A percentile compares a stretch with the other conserved stretches of the same genome.
Evolutionary conservation across 23 tunicate genomes (phyloP).

Genomic region (Oikopleura vanhoeffeni): DNA sequence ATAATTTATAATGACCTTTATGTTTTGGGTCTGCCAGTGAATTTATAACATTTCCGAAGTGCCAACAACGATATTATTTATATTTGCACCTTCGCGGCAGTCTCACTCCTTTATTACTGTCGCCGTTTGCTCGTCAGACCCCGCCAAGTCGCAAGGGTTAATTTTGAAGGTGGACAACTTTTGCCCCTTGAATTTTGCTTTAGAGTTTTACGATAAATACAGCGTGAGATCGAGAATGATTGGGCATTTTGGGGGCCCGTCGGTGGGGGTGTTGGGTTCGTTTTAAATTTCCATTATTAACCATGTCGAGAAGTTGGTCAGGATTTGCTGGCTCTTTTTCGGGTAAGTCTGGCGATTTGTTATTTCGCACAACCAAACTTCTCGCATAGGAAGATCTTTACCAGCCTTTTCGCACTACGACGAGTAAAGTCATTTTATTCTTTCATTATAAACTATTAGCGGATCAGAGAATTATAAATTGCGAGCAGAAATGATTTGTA

Average conservation of each 20-base stretch:
- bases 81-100: background rate
- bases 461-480: too few relatives aligned
- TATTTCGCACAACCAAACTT: background rate
- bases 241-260: background rate
- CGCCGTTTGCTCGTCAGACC: background rate
- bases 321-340: background rate
- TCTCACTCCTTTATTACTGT: background rate
- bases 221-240: background rate
- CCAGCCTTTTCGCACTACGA: background rate
- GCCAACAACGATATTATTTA: background rate
- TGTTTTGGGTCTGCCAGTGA: background rate
- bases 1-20: background rate
- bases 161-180: background rate
- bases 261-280: background rate
- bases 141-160: background rate
- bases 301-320: background rate
- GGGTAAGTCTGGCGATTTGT: background rate
- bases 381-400: background rate
- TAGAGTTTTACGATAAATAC: background rate
- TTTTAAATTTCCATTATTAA: background rate
- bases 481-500: too few relatives aligned
- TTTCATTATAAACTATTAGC: background rate
- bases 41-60: background rate
- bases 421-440: background rate
- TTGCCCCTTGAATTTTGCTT: background rate